Evolutionary conservation across 2,113 vertebrate species (phyloP), one percentile per base, ranked within the genome.

Genomic region (Poecile atricapillus): DNA sequence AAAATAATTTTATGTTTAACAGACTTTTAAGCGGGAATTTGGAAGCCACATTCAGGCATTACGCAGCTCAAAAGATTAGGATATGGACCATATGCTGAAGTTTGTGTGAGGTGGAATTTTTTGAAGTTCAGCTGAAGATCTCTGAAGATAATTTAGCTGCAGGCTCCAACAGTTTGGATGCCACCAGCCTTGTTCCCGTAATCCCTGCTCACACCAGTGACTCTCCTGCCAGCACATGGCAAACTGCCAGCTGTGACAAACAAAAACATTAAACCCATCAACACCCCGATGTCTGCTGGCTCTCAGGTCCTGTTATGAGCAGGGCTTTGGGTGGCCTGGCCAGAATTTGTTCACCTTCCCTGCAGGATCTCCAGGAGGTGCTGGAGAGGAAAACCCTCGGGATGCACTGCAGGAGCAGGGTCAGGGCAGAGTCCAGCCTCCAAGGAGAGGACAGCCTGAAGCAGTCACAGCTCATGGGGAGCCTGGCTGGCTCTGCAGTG

Each of bases 401-500:
- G 50, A 37, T 25, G 52, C 67, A 8, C 53, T 5, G 25, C 73
- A 63, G 44, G 37, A 71, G 53, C 37, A 53, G 15, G 58, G 46
- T 3, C 1, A 1, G 46, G 49, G 31, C n/a, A 41, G 49, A 58
- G 49, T 2, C 49, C 87, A 68, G 39, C 12, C 74, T 79, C 67
- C 67, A 39, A 1, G 0, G 1, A 41, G n/a, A 17, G 10, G 6
- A 53, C 14, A 65, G 27, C 12, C 43, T 2, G 46, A n/a, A 89
- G 70, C 83, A 50, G 23, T 13, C 10, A 14, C 13, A 18, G 14
- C 46, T 47, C 4, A 2, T 16, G 21, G 9, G 63, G 58, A 56
- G 31, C 60, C 37, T 9, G 11, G 56, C 28, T 55, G 47, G 22
- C 78, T 53, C 12, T 1, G 47, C 70, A 70, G 43, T 1, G 6